Conservation (phyloP, 2,797 vertebrate species). For the Mus minutoides region DNA sequence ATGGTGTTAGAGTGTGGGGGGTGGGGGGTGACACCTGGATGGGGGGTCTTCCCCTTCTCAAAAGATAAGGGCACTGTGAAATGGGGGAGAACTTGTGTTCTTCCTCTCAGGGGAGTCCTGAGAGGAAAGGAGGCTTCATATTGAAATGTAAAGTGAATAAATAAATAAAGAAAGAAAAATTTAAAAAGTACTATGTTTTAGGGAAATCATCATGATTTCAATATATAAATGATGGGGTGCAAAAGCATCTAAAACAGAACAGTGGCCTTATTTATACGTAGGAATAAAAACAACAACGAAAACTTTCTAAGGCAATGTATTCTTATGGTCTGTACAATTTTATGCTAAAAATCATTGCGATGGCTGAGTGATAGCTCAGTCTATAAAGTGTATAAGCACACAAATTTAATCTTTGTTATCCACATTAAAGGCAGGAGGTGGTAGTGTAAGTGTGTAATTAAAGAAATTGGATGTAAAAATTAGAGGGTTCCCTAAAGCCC, state of each 20-base stretch:
- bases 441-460: background rate
- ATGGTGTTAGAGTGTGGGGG: background rate
- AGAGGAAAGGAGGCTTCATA: background rate
- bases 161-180: background rate
- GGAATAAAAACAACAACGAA: background rate
- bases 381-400: background rate
- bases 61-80: background rate
- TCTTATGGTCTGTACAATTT: background rate
- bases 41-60: background rate
- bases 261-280: background rate
- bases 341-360: background rate
- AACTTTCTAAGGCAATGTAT: background rate
- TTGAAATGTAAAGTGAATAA: background rate
- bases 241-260: background rate
- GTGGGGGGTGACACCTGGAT: rapidly evolving
- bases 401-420: background rate
- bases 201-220: background rate
- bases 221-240: rapidly evolving
- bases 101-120: background rate
- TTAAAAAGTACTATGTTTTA: background rate
- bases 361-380: background rate
- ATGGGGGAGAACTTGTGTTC: background rate
- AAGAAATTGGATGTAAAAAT: no score
- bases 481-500: background rate
- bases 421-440: background rate